Evolutionary conservation across 1,140 invertebrate genomes (phyloP), one percentile per base, ranked within the genome.

Genomic region (Calliopsis andreniformis): DNA sequence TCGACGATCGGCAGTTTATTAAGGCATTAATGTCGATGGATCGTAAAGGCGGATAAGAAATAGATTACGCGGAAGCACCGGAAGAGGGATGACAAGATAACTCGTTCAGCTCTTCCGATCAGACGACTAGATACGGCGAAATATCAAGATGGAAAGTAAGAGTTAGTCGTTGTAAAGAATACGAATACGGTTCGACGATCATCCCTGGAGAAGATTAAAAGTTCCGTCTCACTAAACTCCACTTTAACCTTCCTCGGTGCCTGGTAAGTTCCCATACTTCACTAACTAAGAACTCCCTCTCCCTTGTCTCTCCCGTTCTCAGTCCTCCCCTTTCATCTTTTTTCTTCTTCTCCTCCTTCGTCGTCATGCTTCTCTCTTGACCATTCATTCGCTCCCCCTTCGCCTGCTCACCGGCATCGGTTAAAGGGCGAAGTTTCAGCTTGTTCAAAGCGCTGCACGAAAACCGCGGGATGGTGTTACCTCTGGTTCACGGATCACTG

Each of bases 161-260:
- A 79, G 63, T 75, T 75, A 39, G 56, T 49, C 20, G n/a, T 35
- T 23, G 51, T 42, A 75, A 76, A 58, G 28, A 25, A 51, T 56
- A 35, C 62, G 49, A 66, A 56, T 59, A 70, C 71, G 64, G 78
- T 86, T 82, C 75, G 71, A 75, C 69, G 84, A 86, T 83, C 78
- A 86, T 81, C 82, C 75, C 72, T 30, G 51, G 53, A 45, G 49
- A 85, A 88, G 71, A 83, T 86, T 87, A 86, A 86, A 86, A 87
- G 71, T 86, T 87, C 63, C 70, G 64, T 53, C 66, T 56, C 47
- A 25, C 72, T 85, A 82, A 86, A 86, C 67, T 85, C 51, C 56
- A 62, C 58, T 61, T 79, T 75, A 79, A 82, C 79, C 47, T 56
- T 25, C 18, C 20, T 12, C 3, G 23, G 20, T 53, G 23, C 7